A percentile compares a stretch with the other conserved stretches of the same genome.
phyloP scores from a whole-genome alignment of 2,888 invertebrate genomes.

The Flexamia atlantica region DNA sequence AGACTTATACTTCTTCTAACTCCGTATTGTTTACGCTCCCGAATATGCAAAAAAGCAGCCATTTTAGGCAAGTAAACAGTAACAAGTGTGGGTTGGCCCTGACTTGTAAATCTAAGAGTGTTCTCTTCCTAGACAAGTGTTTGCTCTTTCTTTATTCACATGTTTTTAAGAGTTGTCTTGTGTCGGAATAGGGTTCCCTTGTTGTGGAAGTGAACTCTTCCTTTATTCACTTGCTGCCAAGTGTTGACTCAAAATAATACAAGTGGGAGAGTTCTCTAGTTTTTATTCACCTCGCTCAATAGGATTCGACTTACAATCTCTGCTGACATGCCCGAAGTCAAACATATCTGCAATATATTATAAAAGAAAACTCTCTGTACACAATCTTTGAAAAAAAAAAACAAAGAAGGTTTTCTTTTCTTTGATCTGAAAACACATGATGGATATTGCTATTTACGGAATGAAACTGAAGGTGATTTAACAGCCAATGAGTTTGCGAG shows the following conservation, averaged over 20 bases:
- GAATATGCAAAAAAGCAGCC: conserved; percentile 11
- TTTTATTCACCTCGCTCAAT: conserved; percentile 43
- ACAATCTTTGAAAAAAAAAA: no score
- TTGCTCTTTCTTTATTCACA: conserved; percentile 9
- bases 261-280: conserved; percentile 24
- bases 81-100: neutral
- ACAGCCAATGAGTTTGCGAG: no score
- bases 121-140: conserved; percentile 4
- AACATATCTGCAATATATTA: no score
- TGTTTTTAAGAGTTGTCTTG: conserved; percentile 9
- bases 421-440: no score
- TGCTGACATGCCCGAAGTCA: no score
- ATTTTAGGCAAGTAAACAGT: neutral
- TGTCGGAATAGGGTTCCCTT: conserved; percentile 13
- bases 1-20: conserved; percentile 45
- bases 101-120: conserved; percentile 6
- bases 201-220: conserved; percentile 13
- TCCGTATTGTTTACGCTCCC: conserved; percentile 26
- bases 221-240: conserved; percentile 12
- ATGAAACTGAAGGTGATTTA: no score
- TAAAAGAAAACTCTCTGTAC: no score
- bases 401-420: no score
- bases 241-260: conserved; percentile 6
- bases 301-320: no score
- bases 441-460: no score